Conservation (phyloP, 2,113 vertebrate species). For the Solea solea region DNA sequence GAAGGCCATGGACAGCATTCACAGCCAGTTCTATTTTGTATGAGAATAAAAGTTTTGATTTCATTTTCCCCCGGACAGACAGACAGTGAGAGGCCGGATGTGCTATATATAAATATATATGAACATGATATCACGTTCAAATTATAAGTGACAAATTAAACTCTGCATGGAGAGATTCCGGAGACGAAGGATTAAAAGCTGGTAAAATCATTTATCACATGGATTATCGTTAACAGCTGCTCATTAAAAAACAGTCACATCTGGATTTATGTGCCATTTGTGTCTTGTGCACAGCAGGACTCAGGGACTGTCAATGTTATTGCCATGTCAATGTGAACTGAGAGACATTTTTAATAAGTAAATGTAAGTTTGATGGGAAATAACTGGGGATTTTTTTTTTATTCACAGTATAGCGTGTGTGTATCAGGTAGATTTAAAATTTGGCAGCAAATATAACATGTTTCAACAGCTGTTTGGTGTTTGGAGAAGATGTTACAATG, state of each 20-base stretch:
- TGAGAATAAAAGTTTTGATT: conserved; percentile 2
- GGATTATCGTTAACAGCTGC: conserved; percentile 74
- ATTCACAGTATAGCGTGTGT: background rate
- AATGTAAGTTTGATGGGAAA: conserved; percentile 37
- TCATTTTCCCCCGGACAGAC: background rate
- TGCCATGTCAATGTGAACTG: conserved; percentile 27
- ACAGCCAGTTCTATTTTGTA: background rate
- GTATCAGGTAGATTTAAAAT: conserved; percentile 4
- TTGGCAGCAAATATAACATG: background rate
- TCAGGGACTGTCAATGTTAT: conserved; percentile 41
- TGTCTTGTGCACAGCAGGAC: conserved; percentile 62
- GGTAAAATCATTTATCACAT: conserved; percentile 71
- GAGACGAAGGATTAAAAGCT: conserved; percentile 54
- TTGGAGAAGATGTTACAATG: background rate
- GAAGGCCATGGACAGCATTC: conserved; percentile 20
- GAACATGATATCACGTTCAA: conserved; percentile 58
- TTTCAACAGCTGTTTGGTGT: background rate
- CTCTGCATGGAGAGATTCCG: conserved; percentile 45
- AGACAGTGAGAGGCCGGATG: background rate
- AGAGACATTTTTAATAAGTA: conserved; percentile 30
- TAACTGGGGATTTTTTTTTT: conserved; percentile 4
- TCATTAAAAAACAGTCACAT: conserved; percentile 72
- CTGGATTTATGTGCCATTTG: conserved; percentile 72
- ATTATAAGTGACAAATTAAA: conserved; percentile 24
- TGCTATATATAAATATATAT: no score